A percentile compares a stretch with the other conserved stretches of the same genome.
These are phyloP conservation scores for Papilio demoleus DNA, from an alignment of 2,888 invertebrate species.

Conservation along the genomic window DNA sequence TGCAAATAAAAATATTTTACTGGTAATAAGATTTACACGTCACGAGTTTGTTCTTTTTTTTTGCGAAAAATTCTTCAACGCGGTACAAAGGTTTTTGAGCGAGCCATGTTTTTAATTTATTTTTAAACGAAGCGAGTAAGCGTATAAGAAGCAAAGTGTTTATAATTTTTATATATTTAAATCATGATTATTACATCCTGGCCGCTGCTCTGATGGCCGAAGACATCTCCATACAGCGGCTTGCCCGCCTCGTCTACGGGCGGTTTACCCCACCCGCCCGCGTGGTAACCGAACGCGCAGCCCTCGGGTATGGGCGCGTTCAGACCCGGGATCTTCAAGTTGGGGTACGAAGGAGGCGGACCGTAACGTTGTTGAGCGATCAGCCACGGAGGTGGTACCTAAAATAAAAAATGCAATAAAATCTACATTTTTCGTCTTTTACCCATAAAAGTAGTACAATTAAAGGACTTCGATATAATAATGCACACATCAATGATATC, in stretches of 20 bases:
- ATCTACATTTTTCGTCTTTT: too few relatives aligned
- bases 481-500: too few relatives aligned
- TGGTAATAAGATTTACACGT: too few relatives aligned
- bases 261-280: constrained; percentile 99
- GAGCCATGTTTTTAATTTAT: too few relatives aligned
- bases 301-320: constrained; percentile 99
- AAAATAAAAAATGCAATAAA: constrained; percentile 16
- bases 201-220: constrained; percentile 91
- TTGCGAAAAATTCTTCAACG: too few relatives aligned
- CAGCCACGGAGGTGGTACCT: constrained; percentile 96
- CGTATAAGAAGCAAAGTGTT: too few relatives aligned
- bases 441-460: too few relatives aligned
- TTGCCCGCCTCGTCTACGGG: constrained; percentile 99
- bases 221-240: constrained; percentile 99
- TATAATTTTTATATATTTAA: not conserved
- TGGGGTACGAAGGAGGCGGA: constrained; percentile 99
- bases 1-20: too few relatives aligned
- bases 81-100: too few relatives aligned
- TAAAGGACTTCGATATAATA: too few relatives aligned
- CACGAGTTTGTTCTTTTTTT: too few relatives aligned
- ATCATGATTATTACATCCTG: constrained; percentile 84
- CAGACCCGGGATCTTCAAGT: constrained; percentile 96
- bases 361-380: constrained; percentile 99
- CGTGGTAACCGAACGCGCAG: constrained; percentile 99
- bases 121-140: too few relatives aligned